Base-by-base conservation (phyloP, 2,113 vertebrate genomes). In the Neolamprologus fasciatus region DNA sequence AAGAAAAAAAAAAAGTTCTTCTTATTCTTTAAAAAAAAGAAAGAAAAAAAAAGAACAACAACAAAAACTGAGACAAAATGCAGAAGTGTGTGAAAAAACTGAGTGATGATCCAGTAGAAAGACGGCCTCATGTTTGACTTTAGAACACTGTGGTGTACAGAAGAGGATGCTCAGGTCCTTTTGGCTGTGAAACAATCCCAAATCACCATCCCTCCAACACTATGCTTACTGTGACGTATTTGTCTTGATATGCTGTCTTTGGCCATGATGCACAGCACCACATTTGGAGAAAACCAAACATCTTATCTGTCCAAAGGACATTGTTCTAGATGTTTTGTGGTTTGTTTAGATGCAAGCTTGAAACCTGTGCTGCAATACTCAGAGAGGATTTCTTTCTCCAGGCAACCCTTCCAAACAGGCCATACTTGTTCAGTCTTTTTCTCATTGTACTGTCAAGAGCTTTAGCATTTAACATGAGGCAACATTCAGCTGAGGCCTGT, bases 401-500 rank as follows among this genome's bases (percentile, higher is more conserved):
- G 37, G 37, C 68, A 73, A 45, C 4, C 21, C 3, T 26, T 73
- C 37, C 37, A 45, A 73, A 26, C 68, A 73, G 14, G 9, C 40
- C 40, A 73, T 17, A 45, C 40, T 47, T 73, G 21, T 47, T 17
- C 21, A 73, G 68, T 73, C 40, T 73, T 73, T 73, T 47, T 73
- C 68, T 45, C 21, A 47, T 26, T 73, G 40, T 47, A 11, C 68
- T 73, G 40, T 73, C 68, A 73, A 17, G 1, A 73, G 40, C 68
- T 73, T 47, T 47, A 73, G 17, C 68, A 73, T 47, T 73, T 73
- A 45, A 73, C 68, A 73, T 28, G 68, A 73, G 14, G 21, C 40
- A 73, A 73, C 68, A 73, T 73, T 73, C 40, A 26, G 21, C 68
- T 73, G 63, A 40, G 63, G 63, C n/a, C 63, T 6, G 63, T 40